phyloP scores from a whole-genome alignment of 2,888 invertebrate species.

The Harpagoxenus sublaevis region DNA sequence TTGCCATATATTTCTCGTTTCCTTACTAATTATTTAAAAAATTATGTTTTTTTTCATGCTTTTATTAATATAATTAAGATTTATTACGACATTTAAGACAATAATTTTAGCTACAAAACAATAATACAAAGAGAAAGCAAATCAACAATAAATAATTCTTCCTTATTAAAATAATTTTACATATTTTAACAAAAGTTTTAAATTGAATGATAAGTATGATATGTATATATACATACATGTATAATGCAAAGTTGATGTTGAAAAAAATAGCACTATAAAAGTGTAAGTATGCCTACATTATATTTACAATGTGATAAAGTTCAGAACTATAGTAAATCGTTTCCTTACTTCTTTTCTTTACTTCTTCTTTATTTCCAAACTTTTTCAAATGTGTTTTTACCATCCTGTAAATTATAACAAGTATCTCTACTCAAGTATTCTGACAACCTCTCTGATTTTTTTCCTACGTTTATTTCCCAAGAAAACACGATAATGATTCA shows the following conservation, averaged over 20 bases:
- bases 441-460: slow-evolving; percentile 70
- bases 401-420: slow-evolving; percentile 19
- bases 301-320: not conserved
- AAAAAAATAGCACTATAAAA: not conserved
- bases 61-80: slow-evolving; percentile 1
- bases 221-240: not conserved
- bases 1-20: slow-evolving; percentile 62
- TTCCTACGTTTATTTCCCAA: slow-evolving; percentile 61
- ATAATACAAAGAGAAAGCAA: not conserved
- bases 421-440: slow-evolving; percentile 45
- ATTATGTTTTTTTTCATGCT: not conserved
- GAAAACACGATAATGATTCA: slow-evolving; percentile 65
- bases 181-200: not conserved
- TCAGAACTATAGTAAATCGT: not conserved
- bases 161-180: not conserved
- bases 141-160: not conserved
- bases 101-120: slow-evolving; percentile 1
- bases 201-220: not conserved
- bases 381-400: slow-evolving; percentile 38
- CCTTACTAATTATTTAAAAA: not conserved
- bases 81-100: not conserved
- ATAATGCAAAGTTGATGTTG: not conserved
- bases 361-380: not conserved
- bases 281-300: not conserved
- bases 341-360: not conserved